These are phyloP conservation scores for Paraescarpia echinospica DNA, from an alignment of 1,140 invertebrate genomes.

Conservation along the genomic window DNA sequence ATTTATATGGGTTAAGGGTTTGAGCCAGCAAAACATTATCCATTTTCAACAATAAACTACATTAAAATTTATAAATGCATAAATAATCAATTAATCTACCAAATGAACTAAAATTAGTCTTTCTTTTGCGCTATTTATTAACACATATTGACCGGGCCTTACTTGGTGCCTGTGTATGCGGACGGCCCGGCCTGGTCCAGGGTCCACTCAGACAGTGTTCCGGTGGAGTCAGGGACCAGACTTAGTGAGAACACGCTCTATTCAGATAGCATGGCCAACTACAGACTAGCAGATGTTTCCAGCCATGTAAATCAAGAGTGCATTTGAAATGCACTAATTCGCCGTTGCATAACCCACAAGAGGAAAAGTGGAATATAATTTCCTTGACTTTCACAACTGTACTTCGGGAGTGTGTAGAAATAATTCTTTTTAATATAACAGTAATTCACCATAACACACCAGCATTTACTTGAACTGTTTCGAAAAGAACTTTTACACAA, in stretches of 20 bases:
- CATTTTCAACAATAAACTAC: neutral
- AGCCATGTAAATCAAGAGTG: neutral
- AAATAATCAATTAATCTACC: neutral
- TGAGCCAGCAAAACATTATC: neutral
- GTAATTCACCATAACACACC: too few species aligned
- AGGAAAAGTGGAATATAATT: neutral
- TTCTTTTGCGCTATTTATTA: neutral
- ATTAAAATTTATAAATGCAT: neutral
- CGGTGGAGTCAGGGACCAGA: neutral
- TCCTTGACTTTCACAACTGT: neutral
- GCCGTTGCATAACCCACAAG: neutral
- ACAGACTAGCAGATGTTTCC: neutral
- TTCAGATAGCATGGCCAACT: neutral
- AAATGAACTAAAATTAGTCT: neutral
- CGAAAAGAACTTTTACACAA: neutral
- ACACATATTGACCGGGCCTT: neutral
- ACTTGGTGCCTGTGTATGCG: neutral
- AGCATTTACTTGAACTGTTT: neutral
- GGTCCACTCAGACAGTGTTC: neutral
- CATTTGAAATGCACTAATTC: neutral
- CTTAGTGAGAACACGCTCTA: neutral
- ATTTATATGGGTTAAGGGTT: too few species aligned
- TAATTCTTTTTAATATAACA: too few species aligned
- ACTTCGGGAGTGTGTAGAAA: too few species aligned
- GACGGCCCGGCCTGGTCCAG: neutral